phyloP scores from a whole-genome alignment of 1,140 invertebrate genomes.

The Meteorus sp. region DNA sequence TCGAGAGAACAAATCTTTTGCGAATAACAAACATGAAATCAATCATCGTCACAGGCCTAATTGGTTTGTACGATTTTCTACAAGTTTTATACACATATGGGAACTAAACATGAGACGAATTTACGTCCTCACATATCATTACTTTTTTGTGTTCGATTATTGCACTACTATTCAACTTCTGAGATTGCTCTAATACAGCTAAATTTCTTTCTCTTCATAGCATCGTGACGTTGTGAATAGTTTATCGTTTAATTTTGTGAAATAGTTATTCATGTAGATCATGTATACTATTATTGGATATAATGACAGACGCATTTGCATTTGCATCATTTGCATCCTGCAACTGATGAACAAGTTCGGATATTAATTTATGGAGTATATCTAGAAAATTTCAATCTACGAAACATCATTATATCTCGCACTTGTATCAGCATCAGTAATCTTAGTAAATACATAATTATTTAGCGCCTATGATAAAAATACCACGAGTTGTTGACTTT shows the following conservation, averaged over 20 bases:
- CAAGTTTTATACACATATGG: slow-evolving; percentile 24
- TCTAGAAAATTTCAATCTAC: background rate
- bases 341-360: background rate
- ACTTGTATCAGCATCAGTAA: slow-evolving; percentile 1
- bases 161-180: background rate
- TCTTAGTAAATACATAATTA: slow-evolving; percentile 10
- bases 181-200: background rate
- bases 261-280: background rate
- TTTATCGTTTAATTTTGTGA: slow-evolving; percentile 5
- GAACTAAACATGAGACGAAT: background rate
- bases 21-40: slow-evolving; percentile 3
- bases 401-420: slow-evolving; percentile 2
- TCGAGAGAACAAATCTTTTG: slow-evolving; percentile 1
- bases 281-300: background rate
- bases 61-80: slow-evolving; percentile 28
- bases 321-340: background rate
- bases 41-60: slow-evolving; percentile 19
- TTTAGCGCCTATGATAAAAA: background rate
- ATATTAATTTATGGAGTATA: background rate
- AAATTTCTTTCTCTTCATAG: background rate
- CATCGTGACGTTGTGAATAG: slow-evolving; percentile 8
- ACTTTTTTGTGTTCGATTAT: slow-evolving; percentile 17
- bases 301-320: background rate
- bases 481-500: background rate
- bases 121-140: slow-evolving; percentile 20